Percentiles rank a stretch among this genome's conserved stretches.
Evolutionary conservation across 2,113 vertebrate genomes (phyloP).

Genomic region (Dromiciops gliroides): DNA sequence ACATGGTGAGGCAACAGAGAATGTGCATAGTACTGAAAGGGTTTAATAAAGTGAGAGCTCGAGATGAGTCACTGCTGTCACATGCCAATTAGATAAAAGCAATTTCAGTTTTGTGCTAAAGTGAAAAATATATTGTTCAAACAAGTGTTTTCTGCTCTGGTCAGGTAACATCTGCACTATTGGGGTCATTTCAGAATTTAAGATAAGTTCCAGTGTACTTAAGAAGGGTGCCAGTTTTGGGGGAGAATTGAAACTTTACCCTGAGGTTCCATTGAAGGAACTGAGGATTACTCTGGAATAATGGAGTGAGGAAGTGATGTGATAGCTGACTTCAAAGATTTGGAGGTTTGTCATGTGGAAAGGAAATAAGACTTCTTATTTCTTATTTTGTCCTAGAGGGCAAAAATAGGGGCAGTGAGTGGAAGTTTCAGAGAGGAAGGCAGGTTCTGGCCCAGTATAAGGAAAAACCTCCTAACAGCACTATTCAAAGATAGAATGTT

Average conservation of each 20-base stretch:
- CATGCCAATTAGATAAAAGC: background rate
- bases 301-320: background rate
- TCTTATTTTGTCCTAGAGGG: background rate
- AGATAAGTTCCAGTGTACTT: background rate
- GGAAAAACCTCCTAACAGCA: background rate
- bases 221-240: background rate
- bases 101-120: background rate
- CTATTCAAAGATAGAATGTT: background rate
- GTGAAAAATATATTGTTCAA: background rate
- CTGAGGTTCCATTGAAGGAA: background rate
- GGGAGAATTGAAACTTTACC: background rate
- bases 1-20: background rate
- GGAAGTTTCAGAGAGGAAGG: background rate
- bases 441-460: background rate
- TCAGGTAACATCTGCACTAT: background rate
- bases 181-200: background rate
- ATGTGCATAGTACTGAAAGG: background rate
- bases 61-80: background rate
- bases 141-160: background rate
- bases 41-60: background rate
- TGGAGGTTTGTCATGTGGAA: background rate
- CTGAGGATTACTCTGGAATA: background rate
- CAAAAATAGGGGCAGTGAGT: background rate
- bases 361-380: background rate
- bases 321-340: background rate